These are phyloP conservation scores for Delichon dasypus DNA, from an alignment of 2,797 vertebrate genomes.

Conservation along the genomic window DNA sequence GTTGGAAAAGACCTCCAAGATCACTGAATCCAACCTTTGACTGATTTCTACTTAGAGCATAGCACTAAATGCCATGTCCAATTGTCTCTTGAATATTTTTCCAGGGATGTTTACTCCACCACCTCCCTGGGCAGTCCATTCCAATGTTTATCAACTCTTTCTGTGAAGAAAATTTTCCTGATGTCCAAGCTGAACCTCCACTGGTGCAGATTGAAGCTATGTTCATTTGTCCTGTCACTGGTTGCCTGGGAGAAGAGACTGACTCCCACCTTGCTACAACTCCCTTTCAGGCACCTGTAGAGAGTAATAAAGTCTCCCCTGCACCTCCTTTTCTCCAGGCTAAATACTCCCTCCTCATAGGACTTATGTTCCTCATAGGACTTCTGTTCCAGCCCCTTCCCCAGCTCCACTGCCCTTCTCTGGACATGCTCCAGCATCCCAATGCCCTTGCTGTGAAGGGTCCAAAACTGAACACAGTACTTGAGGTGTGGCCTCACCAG, in stretches of 20 bases:
- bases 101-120: not conserved
- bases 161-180: not conserved
- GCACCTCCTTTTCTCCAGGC: not conserved
- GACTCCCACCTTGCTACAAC: too few species aligned
- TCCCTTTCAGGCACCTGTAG: not conserved
- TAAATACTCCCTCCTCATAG: accelerated
- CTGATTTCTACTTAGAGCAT: not conserved
- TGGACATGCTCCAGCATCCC: not conserved
- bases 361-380: accelerated
- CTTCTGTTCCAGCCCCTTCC: not conserved
- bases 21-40: not conserved
- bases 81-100: not conserved
- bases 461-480: not conserved
- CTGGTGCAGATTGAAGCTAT: not conserved
- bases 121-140: not conserved
- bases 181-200: not conserved
- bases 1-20: not conserved
- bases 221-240: not conserved
- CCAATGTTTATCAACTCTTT: not conserved
- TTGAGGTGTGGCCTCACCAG: too few species aligned
- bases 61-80: not conserved
- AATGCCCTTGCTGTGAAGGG: not conserved
- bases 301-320: not conserved
- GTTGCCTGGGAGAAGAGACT: not conserved
- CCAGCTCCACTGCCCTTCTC: not conserved